Percentiles rank a stretch among this genome's conserved stretches.
Conservation (phyloP, 2,113 vertebrate genomes). For the Hypocryptadius cinnamomeus region DNA sequence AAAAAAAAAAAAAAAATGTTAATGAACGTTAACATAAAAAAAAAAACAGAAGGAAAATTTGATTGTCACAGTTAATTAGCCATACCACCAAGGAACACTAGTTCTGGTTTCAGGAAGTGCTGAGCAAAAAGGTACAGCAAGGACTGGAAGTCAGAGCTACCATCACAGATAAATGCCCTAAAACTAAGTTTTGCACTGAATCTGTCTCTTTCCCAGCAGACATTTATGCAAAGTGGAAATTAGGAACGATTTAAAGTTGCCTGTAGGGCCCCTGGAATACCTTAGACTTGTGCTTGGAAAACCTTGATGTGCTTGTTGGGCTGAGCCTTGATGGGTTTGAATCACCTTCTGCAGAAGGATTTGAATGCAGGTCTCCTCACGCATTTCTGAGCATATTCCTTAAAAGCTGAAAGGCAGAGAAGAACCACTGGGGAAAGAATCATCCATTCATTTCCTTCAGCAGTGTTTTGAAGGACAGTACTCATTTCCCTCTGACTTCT, state of each 20-base stretch:
- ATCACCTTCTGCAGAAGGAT: not conserved
- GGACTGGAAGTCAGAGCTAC: not conserved
- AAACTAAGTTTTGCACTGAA: not conserved
- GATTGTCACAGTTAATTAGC: not conserved
- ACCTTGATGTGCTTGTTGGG: accelerated
- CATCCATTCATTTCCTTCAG: not conserved
- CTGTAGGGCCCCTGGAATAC: not conserved
- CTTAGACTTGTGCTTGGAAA: not conserved
- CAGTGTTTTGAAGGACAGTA: not conserved
- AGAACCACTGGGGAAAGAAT: not conserved
- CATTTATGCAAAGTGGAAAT: not conserved
- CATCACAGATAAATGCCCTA: not conserved
- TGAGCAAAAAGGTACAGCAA: not conserved
- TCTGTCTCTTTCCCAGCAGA: not conserved
- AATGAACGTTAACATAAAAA: not conserved
- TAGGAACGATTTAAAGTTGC: not conserved
- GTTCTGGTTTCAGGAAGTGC: not conserved
- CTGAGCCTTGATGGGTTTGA: not conserved
- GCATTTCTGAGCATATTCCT: not conserved
- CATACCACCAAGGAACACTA: not conserved
- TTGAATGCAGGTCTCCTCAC: not conserved
- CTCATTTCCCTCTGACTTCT: not conserved
- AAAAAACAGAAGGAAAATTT: not conserved
- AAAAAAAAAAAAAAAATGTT: not conserved
- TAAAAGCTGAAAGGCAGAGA: not conserved